These are phyloP conservation scores for Spinus pinus DNA, from an alignment of 2,797 vertebrate species.

Conservation along the genomic window DNA sequence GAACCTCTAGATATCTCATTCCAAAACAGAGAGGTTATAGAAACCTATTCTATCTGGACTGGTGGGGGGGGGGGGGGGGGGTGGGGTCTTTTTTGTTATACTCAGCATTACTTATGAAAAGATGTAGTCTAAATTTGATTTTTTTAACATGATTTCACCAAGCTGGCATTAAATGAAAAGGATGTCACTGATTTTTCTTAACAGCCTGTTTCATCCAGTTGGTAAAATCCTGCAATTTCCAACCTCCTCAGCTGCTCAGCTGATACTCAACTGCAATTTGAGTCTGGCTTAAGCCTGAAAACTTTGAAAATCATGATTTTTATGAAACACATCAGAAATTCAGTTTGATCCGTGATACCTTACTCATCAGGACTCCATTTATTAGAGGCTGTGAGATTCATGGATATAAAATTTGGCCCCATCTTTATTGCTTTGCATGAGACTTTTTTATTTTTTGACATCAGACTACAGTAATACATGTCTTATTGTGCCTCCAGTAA, in stretches of 20 bases:
- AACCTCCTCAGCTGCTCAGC: neutral
- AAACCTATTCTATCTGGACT: neutral
- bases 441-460: neutral
- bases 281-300: neutral
- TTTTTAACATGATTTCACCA: neutral
- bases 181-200: neutral
- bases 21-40: neutral
- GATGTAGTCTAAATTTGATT: neutral
- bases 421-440: neutral
- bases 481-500: neutral
- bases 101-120: neutral
- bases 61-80: neutral
- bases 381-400: neutral
- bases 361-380: neutral
- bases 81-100: neutral
- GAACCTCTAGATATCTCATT: neutral
- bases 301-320: neutral
- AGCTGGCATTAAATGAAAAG: neutral
- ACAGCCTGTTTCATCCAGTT: neutral
- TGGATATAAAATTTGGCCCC: neutral
- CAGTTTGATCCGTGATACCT: rapidly evolving
- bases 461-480: neutral
- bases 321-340: neutral
- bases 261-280: neutral
- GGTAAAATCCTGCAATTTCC: neutral